Conservation (phyloP, 2,888 invertebrate species). For the Caenorhabditis sp. region DNA sequence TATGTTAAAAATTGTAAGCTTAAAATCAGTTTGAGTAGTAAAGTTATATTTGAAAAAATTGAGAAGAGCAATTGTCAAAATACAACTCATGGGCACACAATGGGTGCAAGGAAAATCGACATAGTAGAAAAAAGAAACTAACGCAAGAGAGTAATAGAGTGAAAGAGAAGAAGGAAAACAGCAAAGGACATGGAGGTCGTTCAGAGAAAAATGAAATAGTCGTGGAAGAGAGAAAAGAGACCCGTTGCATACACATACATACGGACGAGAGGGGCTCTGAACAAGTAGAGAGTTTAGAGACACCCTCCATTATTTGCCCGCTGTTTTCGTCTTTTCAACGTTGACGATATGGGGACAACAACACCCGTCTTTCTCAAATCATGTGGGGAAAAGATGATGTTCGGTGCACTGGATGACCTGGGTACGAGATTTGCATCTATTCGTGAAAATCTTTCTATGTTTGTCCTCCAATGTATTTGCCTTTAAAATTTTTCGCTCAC, state of each 20-base stretch:
- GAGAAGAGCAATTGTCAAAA: constrained; percentile 41
- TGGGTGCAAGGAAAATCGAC: constrained; percentile 48
- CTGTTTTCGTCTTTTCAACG: not conserved
- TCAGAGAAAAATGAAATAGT: constrained; percentile 1
- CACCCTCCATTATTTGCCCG: constrained; percentile 3
- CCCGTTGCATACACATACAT: constrained; percentile 2
- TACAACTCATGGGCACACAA: constrained; percentile 60
- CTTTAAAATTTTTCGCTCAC: not conserved
- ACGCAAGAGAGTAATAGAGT: not conserved
- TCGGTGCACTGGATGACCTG: constrained; percentile 41
- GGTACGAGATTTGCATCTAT: constrained; percentile 56
- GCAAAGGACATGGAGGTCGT: constrained; percentile 4
- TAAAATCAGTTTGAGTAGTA: constrained; percentile 1
- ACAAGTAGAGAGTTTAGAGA: constrained; percentile 4
- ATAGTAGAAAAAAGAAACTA: constrained; percentile 4
- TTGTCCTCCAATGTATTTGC: not conserved
- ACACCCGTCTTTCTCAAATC: constrained; percentile 28
- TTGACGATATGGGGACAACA: constrained; percentile 9
- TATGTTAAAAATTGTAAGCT: not conserved
- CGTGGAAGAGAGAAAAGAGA: constrained; percentile 5
- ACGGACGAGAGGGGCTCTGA: constrained; percentile 10
- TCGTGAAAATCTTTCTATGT: constrained; percentile 1
- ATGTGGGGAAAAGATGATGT: constrained; percentile 1
- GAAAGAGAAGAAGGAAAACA: constrained; percentile 8
- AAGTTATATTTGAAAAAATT: not conserved